phyloP scores from a whole-genome alignment of 2,888 invertebrate genomes.

The Lathronympha strigana region DNA sequence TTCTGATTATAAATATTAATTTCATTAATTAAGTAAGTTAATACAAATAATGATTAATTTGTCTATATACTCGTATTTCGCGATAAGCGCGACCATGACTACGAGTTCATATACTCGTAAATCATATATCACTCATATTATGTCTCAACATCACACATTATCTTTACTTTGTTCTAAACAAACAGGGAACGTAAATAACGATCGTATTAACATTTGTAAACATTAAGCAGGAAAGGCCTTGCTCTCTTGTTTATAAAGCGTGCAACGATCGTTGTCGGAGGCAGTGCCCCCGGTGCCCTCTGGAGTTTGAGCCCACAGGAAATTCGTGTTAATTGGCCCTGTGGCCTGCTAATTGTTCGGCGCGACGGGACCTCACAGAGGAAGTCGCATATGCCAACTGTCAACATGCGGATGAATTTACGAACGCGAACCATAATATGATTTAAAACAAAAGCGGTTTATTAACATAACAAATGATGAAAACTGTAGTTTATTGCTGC shows the following conservation, averaged over 20 bases:
- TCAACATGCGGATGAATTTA: slow-evolving; percentile 46
- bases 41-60: too few species aligned
- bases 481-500: not conserved
- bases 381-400: slow-evolving; percentile 62
- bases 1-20: too few species aligned
- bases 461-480: slow-evolving; percentile 17
- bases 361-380: slow-evolving; percentile 66
- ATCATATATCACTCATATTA: not conserved
- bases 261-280: slow-evolving; percentile 50
- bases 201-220: slow-evolving; percentile 14
- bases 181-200: slow-evolving; percentile 12
- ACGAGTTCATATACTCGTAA: not conserved
- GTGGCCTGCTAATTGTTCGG: slow-evolving; percentile 73
- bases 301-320: slow-evolving; percentile 74
- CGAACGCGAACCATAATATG: slow-evolving; percentile 23
- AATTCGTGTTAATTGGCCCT: slow-evolving; percentile 79
- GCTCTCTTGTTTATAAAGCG: slow-evolving; percentile 40
- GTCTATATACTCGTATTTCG: not conserved
- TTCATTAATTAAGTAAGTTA: too few species aligned
- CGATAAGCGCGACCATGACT: not conserved
- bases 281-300: slow-evolving; percentile 65
- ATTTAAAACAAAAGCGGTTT: slow-evolving; percentile 14
- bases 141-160: not conserved
- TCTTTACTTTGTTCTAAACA: slow-evolving; percentile 14
- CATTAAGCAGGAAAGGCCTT: slow-evolving; percentile 21